These are phyloP conservation scores for Lophotis ruficrista DNA, from an alignment of 2,113 vertebrate genomes.

Conservation along the genomic window DNA sequence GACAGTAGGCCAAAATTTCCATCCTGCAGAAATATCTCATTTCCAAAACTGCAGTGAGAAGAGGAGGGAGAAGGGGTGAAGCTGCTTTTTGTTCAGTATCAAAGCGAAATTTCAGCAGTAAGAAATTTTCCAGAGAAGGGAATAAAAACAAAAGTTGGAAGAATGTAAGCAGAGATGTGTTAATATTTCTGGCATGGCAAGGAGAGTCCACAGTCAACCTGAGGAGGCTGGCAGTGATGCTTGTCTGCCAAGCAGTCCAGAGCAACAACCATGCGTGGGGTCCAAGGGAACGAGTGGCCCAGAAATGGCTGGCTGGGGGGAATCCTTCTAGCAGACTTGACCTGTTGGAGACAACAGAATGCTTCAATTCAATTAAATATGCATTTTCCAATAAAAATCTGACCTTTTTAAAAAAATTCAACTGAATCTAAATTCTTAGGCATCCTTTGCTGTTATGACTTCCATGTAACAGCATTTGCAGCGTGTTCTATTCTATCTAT, in stretches of 20 bases:
- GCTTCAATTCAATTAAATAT: background rate
- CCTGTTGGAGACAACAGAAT: background rate
- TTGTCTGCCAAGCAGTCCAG: background rate
- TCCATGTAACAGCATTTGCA: background rate
- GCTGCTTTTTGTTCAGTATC: background rate
- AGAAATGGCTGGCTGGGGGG: background rate
- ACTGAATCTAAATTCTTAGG: background rate
- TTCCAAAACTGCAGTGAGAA: background rate
- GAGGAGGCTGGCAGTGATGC: background rate
- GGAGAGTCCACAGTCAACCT: background rate
- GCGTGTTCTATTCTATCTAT: background rate
- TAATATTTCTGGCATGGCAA: background rate
- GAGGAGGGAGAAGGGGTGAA: background rate
- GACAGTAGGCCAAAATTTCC: background rate
- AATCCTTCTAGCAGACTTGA: background rate
- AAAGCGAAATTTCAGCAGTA: background rate
- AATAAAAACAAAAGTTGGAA: background rate
- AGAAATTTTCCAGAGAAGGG: background rate
- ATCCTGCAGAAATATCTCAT: background rate
- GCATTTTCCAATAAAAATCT: background rate
- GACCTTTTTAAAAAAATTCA: background rate
- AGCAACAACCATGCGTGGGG: accelerated
- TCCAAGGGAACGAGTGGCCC: background rate
- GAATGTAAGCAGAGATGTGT: background rate
- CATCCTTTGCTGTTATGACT: background rate